Evolutionary conservation across 2,113 vertebrate genomes (phyloP), one percentile per base, ranked within the genome.

Genomic region (Ictalurus punctatus): DNA sequence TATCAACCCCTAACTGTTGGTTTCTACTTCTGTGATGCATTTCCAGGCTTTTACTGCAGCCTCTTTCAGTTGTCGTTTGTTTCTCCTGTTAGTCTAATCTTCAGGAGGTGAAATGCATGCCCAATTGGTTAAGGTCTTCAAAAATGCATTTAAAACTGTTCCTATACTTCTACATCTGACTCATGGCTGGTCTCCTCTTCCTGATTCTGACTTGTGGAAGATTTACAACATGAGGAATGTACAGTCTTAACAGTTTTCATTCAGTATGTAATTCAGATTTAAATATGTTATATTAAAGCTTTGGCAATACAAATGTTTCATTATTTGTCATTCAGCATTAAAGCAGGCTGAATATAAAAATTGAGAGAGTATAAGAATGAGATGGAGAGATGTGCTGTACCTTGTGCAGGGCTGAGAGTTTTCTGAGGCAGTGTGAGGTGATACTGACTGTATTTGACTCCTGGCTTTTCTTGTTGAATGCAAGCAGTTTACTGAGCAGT

Each of bases 401-500:
- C 98, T 97, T 1, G 95, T 93, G 93, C 95, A 94, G 34, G 96
- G 94, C n/a, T 96, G 97, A 86, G 87, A 76, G 0, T 94, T 95
- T 69, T 97, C 96, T 4, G 92, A 58, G 23, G 87, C 69, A 0
- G 94, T 89, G 90, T 96, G 95, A 63, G 85, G 23, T 7, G 83
- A 1, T 9, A 93, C 94, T 0, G 30, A 71, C 0, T 94, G 79
- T 37, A 54, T 92, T 82, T 13, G 88, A 0, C 91, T 14, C 9
- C 92, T 90, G 21, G 92, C 91, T 91, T 96, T 96, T 88, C 91
- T 91, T 87, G 94, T 87, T 17, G 94, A 93, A 2, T 96, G 96
- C 94, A 97, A 94, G 0, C 97, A 99, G 94, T 99, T 98, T 27
- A 96, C 97, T 0, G 98, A 99, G 90, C 97, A 97, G 91, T 96